phyloP scores from a whole-genome alignment of 2,888 invertebrate genomes.

The Eubasilissa splendida region DNA sequence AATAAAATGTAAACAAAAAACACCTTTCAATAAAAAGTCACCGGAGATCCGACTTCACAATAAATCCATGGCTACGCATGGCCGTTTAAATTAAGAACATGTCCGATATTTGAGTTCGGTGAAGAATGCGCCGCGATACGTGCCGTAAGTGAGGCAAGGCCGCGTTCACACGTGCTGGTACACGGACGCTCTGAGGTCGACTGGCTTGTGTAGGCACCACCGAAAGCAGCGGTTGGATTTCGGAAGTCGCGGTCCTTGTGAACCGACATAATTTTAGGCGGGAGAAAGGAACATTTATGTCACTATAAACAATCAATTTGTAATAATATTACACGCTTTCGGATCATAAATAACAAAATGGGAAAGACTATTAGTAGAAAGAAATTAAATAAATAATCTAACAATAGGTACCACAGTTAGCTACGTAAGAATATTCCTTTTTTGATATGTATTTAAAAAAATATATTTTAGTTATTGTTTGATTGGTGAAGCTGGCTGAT shows the following conservation, averaged over 20 bases:
- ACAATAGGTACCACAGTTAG: too few relatives aligned
- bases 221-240: conserved; percentile 29
- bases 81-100: background rate
- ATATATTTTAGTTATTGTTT: too few relatives aligned
- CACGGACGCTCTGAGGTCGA: conserved; percentile 40
- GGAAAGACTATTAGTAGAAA: too few relatives aligned
- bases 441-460: too few relatives aligned
- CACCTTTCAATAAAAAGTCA: background rate
- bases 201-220: conserved; percentile 28
- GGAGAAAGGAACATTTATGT: too few relatives aligned
- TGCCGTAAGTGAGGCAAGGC: conserved; percentile 33
- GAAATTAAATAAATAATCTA: too few relatives aligned
- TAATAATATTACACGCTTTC: too few relatives aligned
- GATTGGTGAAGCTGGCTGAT: too few relatives aligned
- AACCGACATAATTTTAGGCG: too few relatives aligned
- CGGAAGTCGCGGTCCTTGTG: conserved; percentile 22
- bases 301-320: too few relatives aligned
- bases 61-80: conserved; percentile 17
- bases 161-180: conserved; percentile 35
- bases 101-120: conserved; percentile 21
- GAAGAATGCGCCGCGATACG: conserved; percentile 21
- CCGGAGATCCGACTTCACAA: background rate
- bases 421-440: too few relatives aligned
- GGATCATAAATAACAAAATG: too few relatives aligned
- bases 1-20: conserved; percentile 26